Evolutionary conservation across 2,888 invertebrate species (phyloP), one percentile per base, ranked within the genome.

Genomic region (Graphium colonna): DNA sequence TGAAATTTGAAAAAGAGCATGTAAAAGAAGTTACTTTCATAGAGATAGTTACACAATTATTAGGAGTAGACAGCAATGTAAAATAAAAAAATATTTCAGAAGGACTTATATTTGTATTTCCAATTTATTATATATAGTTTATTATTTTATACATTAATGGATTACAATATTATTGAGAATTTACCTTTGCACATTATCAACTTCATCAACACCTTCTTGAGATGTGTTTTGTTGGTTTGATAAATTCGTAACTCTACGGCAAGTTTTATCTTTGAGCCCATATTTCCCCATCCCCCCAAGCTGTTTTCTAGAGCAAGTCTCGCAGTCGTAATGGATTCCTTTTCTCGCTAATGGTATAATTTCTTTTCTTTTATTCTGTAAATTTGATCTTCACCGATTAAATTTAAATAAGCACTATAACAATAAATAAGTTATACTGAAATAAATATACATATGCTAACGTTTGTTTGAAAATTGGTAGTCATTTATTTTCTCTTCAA

Each of bases 141-240:
- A 3, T 5, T 33, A 33, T 33, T 33, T 33, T 9, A 1, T 10
- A 9, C 33, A 33, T 5, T 1, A 5, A 5, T 9, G n/a, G 9
- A n/a, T 33, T 9, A 10, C 4, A 10, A 10, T 41, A 17, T 9
- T 28, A 4, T 15, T 15, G 43, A 4, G 8, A 16, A 36, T 9
- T 40, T 68, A 85, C 87, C 86, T 87, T 64, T 73, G 58, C 8
- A 73, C 64, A 74, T 85, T 83, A 60, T 87, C 87, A 18, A 80
- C 75, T 63, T 70, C 84, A 70, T 88, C 87, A 17, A 38, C 44
- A 10, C 72, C 76, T 21, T 58, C 57, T 5, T 63, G 8, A 18
- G 55, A 33, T 1, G 43, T 40, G 39, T 47, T 36, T 48, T 31
- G 55, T 44, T 56, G 51, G 33, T 54, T 42, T 9, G 55, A 55